Evolutionary conservation across 2,888 invertebrate species (phyloP).

Genomic region (Gibbula magus): DNA sequence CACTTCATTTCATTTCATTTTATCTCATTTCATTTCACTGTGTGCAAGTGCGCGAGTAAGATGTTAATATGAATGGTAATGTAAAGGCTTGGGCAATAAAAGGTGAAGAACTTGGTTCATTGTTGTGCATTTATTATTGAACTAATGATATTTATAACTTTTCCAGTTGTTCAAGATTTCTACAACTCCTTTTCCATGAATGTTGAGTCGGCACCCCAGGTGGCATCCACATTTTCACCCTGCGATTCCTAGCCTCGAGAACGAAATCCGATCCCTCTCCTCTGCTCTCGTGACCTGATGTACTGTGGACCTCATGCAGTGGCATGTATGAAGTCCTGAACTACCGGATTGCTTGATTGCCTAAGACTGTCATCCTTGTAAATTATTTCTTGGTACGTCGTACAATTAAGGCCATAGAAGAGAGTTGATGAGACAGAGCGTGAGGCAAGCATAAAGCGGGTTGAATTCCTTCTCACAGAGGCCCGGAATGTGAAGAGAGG

Average conservation of each 20-base stretch:
- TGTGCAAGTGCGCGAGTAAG: no score
- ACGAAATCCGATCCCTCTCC: neutral
- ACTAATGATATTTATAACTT: no score
- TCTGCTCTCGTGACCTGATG: no score
- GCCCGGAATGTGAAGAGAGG: neutral
- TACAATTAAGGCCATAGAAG: neutral
- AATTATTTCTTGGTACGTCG: neutral
- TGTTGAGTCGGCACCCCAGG: neutral
- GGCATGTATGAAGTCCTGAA: neutral
- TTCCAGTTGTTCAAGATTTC: neutral
- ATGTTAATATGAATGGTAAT: no score
- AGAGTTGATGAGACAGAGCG: neutral
- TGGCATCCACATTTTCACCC: neutral
- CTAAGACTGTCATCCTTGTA: neutral
- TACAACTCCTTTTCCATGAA: neutral
- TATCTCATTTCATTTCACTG: no score
- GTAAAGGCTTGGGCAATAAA: no score
- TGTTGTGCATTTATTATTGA: no score
- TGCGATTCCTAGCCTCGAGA: neutral
- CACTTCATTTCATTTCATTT: no score
- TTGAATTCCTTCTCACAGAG: no score
- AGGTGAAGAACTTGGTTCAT: no score
- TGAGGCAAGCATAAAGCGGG: no score
- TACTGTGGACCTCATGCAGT: no score
- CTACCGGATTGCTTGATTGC: neutral